phyloP scores from a whole-genome alignment of 2,113 vertebrate genomes.

The Sinocyclocheilus rhinocerous region DNA sequence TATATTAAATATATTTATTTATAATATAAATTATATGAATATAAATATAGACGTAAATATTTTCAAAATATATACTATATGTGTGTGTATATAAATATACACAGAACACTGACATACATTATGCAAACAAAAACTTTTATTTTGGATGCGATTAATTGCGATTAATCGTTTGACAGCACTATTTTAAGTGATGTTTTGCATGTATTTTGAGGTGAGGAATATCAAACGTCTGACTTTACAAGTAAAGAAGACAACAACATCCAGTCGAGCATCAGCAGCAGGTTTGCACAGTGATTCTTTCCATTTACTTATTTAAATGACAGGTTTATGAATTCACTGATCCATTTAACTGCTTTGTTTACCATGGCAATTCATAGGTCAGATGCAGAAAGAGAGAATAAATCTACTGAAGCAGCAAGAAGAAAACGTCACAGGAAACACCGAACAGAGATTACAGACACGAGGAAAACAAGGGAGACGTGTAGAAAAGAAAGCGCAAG shows the following conservation, averaged over 20 bases:
- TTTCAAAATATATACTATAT: too few species aligned
- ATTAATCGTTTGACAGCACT: too few species aligned
- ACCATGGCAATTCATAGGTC: neutral
- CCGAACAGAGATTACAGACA: constrained; percentile 68
- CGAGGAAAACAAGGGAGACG: constrained; percentile 71
- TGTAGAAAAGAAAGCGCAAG: constrained; percentile 55
- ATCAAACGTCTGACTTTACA: constrained; percentile 88
- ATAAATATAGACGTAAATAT: too few species aligned
- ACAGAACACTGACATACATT: too few species aligned
- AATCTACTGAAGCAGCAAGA: too few species aligned
- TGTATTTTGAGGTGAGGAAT: constrained; percentile 82
- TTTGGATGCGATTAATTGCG: too few species aligned
- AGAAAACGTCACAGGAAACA: neutral
- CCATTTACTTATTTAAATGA: neutral
- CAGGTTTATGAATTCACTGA: constrained; percentile 45
- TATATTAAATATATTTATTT: too few species aligned
- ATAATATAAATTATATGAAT: too few species aligned
- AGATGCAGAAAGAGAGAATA: neutral
- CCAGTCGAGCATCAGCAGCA: constrained; percentile 55
- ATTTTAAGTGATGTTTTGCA: constrained; percentile 15
- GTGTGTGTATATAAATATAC: too few species aligned
- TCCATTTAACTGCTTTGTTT: neutral
- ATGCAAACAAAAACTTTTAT: too few species aligned
- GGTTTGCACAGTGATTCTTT: constrained; percentile 5
- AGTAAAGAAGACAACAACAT: constrained; percentile 78